These are phyloP conservation scores for Pterocles burchelli DNA, from an alignment of 2,113 vertebrate species.

Conservation along the genomic window DNA sequence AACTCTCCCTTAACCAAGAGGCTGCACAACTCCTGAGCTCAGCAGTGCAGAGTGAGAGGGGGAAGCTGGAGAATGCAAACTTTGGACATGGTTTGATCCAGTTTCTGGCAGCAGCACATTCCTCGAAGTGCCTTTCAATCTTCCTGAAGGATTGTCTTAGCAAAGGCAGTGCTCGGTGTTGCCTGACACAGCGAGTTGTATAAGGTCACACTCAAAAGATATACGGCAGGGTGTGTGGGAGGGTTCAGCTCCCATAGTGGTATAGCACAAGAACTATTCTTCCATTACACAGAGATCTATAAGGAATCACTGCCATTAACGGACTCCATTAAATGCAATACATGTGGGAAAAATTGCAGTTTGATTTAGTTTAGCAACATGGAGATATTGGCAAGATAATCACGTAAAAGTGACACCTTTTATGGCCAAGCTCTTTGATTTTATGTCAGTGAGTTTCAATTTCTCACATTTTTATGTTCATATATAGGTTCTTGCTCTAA, in stretches of 20 bases:
- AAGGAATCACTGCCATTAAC: slow-evolving; percentile 79
- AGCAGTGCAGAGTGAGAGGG: neutral
- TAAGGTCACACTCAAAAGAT: slow-evolving; percentile 53
- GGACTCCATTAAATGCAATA: slow-evolving; percentile 79
- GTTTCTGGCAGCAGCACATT: neutral
- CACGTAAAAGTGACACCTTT: slow-evolving; percentile 81
- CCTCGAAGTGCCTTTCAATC: neutral
- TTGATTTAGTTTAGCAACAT: slow-evolving; percentile 82
- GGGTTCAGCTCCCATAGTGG: slow-evolving; percentile 8
- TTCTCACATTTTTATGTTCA: slow-evolving; percentile 78
- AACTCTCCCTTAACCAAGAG: accelerated
- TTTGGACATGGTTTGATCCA: neutral
- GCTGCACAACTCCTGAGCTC: neutral
- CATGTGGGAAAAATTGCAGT: slow-evolving; percentile 79
- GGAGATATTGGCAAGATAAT: slow-evolving; percentile 84
- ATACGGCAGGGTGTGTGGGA: neutral
- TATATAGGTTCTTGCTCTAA: slow-evolving; percentile 72
- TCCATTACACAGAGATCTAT: slow-evolving; percentile 70
- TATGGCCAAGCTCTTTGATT: slow-evolving; percentile 80
- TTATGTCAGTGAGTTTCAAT: slow-evolving; percentile 81
- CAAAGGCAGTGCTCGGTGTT: neutral
- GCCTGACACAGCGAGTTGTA: neutral
- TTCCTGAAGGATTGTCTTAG: slow-evolving; percentile 22
- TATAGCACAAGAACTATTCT: slow-evolving; percentile 61
- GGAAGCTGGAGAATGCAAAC: neutral